phyloP scores from a whole-genome alignment of 2,113 vertebrate genomes.

The Asarcornis scutulata region DNA sequence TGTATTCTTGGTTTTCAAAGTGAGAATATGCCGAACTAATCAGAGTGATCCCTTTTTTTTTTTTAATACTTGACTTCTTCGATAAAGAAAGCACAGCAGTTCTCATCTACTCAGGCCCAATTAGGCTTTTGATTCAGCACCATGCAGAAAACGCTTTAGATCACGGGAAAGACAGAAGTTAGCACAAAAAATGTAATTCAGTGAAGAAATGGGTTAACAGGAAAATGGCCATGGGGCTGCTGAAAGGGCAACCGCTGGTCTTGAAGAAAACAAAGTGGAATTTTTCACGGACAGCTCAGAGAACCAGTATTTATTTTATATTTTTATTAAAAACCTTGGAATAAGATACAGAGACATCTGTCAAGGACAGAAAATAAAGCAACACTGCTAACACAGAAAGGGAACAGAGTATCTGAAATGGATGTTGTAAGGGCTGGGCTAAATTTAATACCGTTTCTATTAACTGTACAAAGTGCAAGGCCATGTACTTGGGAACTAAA shows the following conservation, averaged over 20 bases:
- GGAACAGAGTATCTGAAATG: not conserved
- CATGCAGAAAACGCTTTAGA: not conserved
- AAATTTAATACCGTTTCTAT: not conserved
- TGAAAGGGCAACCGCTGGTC: not conserved
- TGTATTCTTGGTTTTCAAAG: not conserved
- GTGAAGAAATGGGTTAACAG: not conserved
- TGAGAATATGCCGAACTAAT: not conserved
- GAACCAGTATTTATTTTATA: not conserved
- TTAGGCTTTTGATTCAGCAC: not conserved
- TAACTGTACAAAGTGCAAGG: not conserved
- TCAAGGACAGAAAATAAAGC: not conserved
- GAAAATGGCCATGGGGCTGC: not conserved
- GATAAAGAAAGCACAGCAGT: not conserved
- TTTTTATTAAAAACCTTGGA: not conserved
- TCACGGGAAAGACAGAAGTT: not conserved
- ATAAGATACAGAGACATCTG: not conserved
- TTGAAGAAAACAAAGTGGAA: not conserved
- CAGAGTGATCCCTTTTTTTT: not conserved
- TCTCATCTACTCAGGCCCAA: not conserved
- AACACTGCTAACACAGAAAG: not conserved
- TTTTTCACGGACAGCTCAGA: not conserved
- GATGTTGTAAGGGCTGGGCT: not conserved
- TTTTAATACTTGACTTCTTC: not conserved
- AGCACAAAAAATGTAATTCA: not conserved
- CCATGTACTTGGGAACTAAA: rapidly evolving